Base-by-base conservation (phyloP, 2,888 invertebrate species). In the Scrobipalpa atriplicella region DNA sequence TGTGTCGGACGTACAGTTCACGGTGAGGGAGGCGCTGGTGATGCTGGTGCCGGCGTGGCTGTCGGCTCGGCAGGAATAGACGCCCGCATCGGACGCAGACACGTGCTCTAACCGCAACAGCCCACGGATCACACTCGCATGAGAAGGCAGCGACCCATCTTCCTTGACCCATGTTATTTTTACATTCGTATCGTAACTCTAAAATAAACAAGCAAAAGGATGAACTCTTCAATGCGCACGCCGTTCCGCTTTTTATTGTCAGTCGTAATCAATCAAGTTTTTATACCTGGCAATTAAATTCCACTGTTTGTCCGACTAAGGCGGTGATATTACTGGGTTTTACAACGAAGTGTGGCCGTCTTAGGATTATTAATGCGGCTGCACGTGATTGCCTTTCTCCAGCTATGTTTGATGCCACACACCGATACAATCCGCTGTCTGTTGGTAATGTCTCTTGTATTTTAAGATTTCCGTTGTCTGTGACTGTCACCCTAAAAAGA, bases 381-480 rank as follows among this genome's bases (percentile, higher is more conserved):
- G 96, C 94, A 72, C 94, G 94, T 54, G 96, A 96, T 87, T 98
- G 98, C 78, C 97, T 95, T 71, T 95, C 95, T 39, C 98, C 99
- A 43, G 98, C 98, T 82, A 98, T 94, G 90, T 98, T 99, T 77
- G 97, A 96, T 7, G 98, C 98, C 66, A 98, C 94, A 90, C 99
- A 99, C 83, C 97, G 95, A 85, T 98, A 99, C 77, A 96, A 94
- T 67, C 98, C 99, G 82, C 97, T 97, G 85, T 99, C 99, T 72
- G 96, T 95, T 82, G 96, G 96, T 79, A 96, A 94, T 64, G 98
- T 98, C 86, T 98, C 97, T 75, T 96, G 94, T 80, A 99, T 98
- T 94, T 97, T 96, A 76, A 99, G 94, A 88, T 96, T 98, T 65
- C 98, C 98, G 72, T 96, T 97, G 83, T 98, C 98, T 72, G 97